These are phyloP conservation scores for Andrena flavipes DNA, from an alignment of 2,888 invertebrate species.

Conservation along the genomic window DNA sequence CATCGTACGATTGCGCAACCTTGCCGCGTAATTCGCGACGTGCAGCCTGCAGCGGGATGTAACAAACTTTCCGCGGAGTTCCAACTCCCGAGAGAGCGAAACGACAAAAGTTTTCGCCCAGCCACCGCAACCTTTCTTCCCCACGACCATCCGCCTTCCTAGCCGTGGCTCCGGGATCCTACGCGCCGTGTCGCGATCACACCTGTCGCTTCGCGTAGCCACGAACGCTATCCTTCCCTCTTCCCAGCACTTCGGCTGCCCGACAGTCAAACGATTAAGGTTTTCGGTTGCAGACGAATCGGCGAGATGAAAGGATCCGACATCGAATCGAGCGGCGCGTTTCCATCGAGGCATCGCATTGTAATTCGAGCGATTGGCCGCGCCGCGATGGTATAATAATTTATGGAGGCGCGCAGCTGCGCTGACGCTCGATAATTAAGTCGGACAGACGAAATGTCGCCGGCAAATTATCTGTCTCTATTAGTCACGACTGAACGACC, in stretches of 20 bases:
- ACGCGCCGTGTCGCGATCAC: background rate
- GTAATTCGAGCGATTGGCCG: background rate
- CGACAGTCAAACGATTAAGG: no score
- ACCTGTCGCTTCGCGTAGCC: background rate
- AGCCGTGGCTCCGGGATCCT: background rate
- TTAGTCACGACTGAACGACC: no score
- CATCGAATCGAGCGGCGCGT: background rate
- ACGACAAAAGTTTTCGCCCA: background rate
- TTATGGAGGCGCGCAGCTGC: constrained; percentile 37
- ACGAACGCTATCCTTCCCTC: no score
- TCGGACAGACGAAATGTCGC: constrained; percentile 48
- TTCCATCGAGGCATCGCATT: background rate
- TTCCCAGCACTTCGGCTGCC: no score
- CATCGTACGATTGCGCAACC: constrained; percentile 6
- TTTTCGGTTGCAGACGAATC: background rate
- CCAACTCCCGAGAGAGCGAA: background rate
- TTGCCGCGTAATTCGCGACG: constrained; percentile 4
- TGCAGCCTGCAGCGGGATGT: background rate
- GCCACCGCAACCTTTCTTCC: background rate
- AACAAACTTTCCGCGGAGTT: background rate
- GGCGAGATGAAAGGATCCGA: background rate
- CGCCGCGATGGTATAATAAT: constrained; percentile 13
- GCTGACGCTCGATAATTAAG: constrained; percentile 29
- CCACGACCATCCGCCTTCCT: background rate
- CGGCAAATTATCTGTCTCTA: constrained; percentile 32